Base-by-base conservation (phyloP, 2,888 invertebrate species). In the Acanthosepion pharaonis region DNA sequence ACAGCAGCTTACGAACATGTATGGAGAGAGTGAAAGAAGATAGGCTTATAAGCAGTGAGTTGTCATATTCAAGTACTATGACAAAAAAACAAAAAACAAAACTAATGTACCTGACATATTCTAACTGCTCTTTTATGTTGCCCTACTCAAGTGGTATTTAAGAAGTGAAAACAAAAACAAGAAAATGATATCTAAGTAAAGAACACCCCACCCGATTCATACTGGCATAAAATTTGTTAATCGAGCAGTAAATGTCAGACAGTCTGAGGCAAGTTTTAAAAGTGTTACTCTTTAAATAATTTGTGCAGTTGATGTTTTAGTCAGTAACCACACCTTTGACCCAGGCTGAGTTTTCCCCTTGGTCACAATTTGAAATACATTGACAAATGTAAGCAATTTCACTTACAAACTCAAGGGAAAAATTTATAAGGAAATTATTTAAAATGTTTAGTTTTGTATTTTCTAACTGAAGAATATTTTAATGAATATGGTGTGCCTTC, bases 101-200 rank as follows among this genome's bases (percentile, higher is more conserved):
- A 78, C n/a, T 78, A 78, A 78, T 78, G 78, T 33, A 78, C 78
- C 78, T 78, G 78, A 78, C 78, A 78, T 78, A 78, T 78, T n/a
- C n/a, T 33, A 78, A 11, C 33, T n/a, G n/a, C 78, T n/a, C 33
- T 78, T 78, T 78, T 78, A 78, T 78, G 78, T 78, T 78, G 78
- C 18, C 78, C 78, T 78, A 78, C n/a, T 78, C 33, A 33, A 78
- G n/a, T 78, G 78, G n/a, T 78, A 78, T 78, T 78, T 78, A 78
- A 78, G n/a, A 78, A 78, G n/a, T 9, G 78, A 78, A 78, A 78
- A n/a, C 78, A 78, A 78, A 78, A 78, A 78, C 78, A 78, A 78
- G 78, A 78, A 78, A 78, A 78, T 78, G n/a, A 33, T 33, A n/a
- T 78, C 78, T 78, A 78, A 78, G n/a, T 78, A 78, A 78, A 78